A percentile compares a stretch with the other conserved stretches of the same genome.
Evolutionary conservation across 2,888 invertebrate genomes (phyloP).

Genomic region (Caenorhabditis panamensis): DNA sequence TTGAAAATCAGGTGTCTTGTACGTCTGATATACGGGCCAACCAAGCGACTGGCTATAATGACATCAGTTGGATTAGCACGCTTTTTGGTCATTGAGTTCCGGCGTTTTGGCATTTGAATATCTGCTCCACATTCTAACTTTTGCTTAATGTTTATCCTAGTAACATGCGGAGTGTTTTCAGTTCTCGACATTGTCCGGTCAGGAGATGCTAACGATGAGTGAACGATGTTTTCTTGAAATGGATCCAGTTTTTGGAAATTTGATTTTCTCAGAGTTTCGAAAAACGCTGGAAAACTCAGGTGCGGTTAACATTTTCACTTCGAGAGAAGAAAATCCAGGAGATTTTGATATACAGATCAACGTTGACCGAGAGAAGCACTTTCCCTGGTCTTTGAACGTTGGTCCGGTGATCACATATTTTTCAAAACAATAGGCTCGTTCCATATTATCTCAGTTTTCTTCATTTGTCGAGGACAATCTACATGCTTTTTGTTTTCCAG

Average conservation of each 20-base stretch:
- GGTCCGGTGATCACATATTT: background rate
- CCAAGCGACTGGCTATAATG: conserved; percentile 18
- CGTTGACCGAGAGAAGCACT: conserved; percentile 23
- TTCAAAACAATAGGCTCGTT: background rate
- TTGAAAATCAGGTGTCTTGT: conserved; percentile 25
- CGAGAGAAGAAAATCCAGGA: background rate
- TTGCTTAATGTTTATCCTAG: no score
- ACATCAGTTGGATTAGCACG: conserved; percentile 46
- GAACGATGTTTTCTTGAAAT: conserved; percentile 77
- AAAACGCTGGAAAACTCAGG: conserved; percentile 56
- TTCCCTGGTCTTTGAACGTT: background rate
- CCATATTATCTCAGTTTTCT: background rate
- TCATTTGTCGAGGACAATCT: background rate
- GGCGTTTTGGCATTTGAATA: conserved; percentile 11
- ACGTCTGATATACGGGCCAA: background rate
- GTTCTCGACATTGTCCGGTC: conserved; percentile 77
- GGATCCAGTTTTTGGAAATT: conserved; percentile 76
- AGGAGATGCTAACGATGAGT: conserved; percentile 74
- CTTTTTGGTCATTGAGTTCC: conserved; percentile 40
- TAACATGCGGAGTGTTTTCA: no score
- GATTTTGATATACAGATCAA: background rate
- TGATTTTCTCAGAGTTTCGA: conserved; percentile 78
- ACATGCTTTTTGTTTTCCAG: conserved; percentile 60
- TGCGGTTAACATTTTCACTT: no score
- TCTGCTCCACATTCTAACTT: conserved; percentile 3